phyloP scores from a whole-genome alignment of 2,888 invertebrate species.

The Anagyrus pseudococci region DNA sequence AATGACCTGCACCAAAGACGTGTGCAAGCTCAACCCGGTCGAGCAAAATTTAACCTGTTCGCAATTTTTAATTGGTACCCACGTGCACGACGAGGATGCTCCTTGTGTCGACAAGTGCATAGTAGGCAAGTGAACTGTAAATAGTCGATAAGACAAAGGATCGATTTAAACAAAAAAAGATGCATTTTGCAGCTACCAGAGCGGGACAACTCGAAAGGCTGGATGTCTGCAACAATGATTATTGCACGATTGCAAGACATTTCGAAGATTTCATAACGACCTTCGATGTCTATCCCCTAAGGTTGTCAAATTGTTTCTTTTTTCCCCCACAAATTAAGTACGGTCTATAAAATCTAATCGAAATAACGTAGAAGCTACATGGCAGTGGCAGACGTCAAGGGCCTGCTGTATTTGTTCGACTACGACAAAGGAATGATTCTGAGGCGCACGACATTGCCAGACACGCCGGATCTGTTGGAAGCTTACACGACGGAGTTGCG shows the following conservation, averaged over 20 bases:
- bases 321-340: background rate
- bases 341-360: background rate
- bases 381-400: constrained; percentile 42
- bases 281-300: constrained; percentile 46
- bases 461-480: constrained; percentile 40
- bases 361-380: constrained; percentile 43
- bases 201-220: too few relatives aligned
- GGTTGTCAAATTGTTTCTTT: constrained; percentile 37
- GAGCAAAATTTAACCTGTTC: background rate
- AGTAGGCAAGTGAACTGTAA: constrained; percentile 62
- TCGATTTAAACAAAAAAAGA: too few relatives aligned
- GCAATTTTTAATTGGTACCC: background rate
- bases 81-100: background rate
- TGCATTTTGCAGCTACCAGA: too few relatives aligned
- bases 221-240: too few relatives aligned
- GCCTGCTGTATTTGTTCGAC: constrained; percentile 45
- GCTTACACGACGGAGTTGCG: constrained; percentile 39
- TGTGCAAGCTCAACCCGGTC: background rate
- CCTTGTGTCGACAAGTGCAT: constrained; percentile 65
- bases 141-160: background rate
- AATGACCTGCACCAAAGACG: background rate
- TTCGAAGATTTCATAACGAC: constrained; percentile 38
- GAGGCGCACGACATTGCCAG: constrained; percentile 38
- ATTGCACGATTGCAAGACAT: too few relatives aligned
- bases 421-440: constrained; percentile 40